Evolutionary conservation across 2,113 vertebrate genomes (phyloP), one percentile per base, ranked within the genome.

Genomic region (Eulacestoma nigropectus): DNA sequence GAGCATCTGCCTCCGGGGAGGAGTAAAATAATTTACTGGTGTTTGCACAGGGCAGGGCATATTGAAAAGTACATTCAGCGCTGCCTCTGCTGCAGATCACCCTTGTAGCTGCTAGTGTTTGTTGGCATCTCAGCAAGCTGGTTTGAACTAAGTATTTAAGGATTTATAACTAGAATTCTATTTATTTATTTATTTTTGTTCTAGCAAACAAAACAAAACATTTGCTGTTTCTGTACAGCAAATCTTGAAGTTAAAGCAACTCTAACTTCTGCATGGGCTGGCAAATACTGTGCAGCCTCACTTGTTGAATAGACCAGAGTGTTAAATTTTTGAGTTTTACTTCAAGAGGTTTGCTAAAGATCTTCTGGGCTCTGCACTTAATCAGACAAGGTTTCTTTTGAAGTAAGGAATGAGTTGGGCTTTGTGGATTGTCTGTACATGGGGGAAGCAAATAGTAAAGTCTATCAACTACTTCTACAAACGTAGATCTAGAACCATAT

Each of bases 11-110:
- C 6, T 39, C 33, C 26, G 17, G 9, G 9, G 30, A 60, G 25
- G 19, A 39, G 29, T 16, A 11, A n/a, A 60, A 59, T 13, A 3
- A 21, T 9, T 37, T 25, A 16, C 33, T 35, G 20, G 3, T 32
- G 8, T 41, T 81, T 53, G 5, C 15, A 9, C 1, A 23, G 46
- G 8, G 10, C 7, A 22, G 29, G 7, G 2, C 1, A 1, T 33
- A 4, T 27, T 37, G 35, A 25, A 49, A 88, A 80, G 25, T 16
- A 60, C 9, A 22, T n/a, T 9, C 44, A 30, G 16, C 10, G 9
- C 37, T 57, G 73, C 33, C 23, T 26, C 33, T 68, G 59, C 26
- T 46, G 37, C 33, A 73, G 42, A 35, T 20, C 9, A 20, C 22
- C 7, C 4, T 63, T 69, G 7, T 16, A 52, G 37, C 19, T 57